These are phyloP conservation scores for Varroa destructor DNA, from an alignment of 1,140 invertebrate species.

Conservation along the genomic window DNA sequence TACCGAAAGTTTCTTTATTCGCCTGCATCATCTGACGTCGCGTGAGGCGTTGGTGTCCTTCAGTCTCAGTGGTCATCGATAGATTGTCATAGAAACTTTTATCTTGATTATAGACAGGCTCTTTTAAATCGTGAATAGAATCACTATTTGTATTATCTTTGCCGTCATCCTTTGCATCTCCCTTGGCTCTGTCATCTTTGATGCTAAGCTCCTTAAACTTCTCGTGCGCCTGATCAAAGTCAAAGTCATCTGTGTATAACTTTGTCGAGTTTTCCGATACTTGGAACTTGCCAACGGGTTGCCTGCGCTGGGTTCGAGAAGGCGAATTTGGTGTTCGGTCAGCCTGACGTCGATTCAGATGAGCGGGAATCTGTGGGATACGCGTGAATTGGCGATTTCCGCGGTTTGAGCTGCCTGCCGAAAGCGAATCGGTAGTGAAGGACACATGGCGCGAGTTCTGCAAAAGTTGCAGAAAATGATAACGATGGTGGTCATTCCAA, in stretches of 20 bases:
- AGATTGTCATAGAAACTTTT: constrained; percentile 1
- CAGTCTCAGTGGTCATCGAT: constrained; percentile 2
- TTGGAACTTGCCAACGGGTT: not conserved
- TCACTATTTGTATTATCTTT: no score
- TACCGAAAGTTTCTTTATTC: constrained; percentile 16
- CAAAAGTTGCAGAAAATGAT: not conserved
- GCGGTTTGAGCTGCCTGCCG: no score
- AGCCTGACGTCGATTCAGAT: no score
- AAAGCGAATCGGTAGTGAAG: not conserved
- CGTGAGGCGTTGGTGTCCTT: not conserved
- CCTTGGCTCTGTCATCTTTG: not conserved
- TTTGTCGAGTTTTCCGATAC: not conserved
- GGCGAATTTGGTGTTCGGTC: not conserved
- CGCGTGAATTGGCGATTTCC: not conserved
- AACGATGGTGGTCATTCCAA: no score
- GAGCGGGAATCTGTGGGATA: not conserved
- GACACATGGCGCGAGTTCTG: not conserved
- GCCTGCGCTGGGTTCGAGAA: not conserved
- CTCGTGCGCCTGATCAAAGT: constrained; percentile 14
- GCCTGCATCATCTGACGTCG: not conserved
- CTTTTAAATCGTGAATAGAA: no score
- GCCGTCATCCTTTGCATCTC: not conserved
- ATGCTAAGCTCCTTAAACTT: constrained; percentile 12
- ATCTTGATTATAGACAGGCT: not conserved
- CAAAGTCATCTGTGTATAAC: constrained; percentile 5